Conservation (phyloP, 2,113 vertebrate genomes). For the Chinchilla lanigera region DNA sequence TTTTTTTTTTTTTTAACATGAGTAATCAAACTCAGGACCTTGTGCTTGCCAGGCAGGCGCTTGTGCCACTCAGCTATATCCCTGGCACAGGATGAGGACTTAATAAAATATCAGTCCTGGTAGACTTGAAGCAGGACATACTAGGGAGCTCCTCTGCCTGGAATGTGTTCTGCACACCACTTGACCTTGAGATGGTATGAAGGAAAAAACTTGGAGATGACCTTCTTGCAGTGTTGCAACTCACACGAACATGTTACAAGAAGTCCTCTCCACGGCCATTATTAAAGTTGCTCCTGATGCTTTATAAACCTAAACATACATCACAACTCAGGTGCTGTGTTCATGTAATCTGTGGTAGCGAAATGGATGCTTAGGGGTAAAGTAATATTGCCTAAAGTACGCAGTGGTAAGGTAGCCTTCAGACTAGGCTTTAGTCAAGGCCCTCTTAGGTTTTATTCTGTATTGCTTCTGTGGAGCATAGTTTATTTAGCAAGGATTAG, state of each 20-base stretch:
- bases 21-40: too few relatives aligned
- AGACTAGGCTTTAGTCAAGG: background rate
- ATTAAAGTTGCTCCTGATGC: background rate
- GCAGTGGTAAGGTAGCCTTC: background rate
- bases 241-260: background rate
- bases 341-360: background rate
- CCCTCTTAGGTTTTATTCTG: background rate
- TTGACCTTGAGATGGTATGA: background rate
- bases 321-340: background rate
- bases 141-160: background rate
- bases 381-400: background rate
- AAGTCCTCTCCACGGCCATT: background rate
- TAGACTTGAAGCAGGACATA: background rate
- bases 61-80: too few relatives aligned
- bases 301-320: background rate
- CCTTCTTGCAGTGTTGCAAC: background rate
- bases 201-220: background rate
- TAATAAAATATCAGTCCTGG: background rate
- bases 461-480: background rate
- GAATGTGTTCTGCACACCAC: background rate
- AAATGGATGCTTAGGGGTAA: background rate
- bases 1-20: too few relatives aligned
- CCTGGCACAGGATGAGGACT: too few relatives aligned
- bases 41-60: too few relatives aligned
- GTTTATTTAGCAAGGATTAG: background rate